These are phyloP conservation scores for Cetonia aurata DNA, from an alignment of 2,888 invertebrate species.

Conservation along the genomic window DNA sequence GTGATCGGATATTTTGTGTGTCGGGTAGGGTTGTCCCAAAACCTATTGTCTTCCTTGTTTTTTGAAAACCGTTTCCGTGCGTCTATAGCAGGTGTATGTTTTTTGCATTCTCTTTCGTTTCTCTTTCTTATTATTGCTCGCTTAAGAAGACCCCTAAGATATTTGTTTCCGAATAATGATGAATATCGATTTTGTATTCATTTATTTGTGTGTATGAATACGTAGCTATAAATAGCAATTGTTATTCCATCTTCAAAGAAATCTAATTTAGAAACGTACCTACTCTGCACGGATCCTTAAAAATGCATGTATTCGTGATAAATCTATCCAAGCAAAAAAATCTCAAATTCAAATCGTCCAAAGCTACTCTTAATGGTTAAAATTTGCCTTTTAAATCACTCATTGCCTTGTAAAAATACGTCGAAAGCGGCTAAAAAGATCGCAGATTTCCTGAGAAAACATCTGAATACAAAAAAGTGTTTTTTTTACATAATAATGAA, in stretches of 20 bases:
- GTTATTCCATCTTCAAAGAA: not conserved
- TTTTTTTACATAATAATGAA: not conserved
- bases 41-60: too few relatives aligned
- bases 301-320: constrained; percentile 13
- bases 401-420: constrained; percentile 10
- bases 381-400: constrained; percentile 28
- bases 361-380: constrained; percentile 6
- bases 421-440: not conserved
- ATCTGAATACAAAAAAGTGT: not conserved
- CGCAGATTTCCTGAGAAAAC: constrained; percentile 4
- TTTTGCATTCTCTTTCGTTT: too few relatives aligned
- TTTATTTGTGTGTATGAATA: not conserved
- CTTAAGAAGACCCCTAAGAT: too few relatives aligned
- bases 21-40: too few relatives aligned
- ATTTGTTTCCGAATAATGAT: too few relatives aligned
- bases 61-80: too few relatives aligned
- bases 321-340: not conserved
- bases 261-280: not conserved
- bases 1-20: too few relatives aligned
- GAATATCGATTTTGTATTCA: not conserved
- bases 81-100: too few relatives aligned
- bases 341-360: constrained; percentile 20
- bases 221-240: not conserved
- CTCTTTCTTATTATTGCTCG: too few relatives aligned
- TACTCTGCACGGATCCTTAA: not conserved